These are phyloP conservation scores for Epicampocera succincta DNA, from an alignment of 2,888 invertebrate genomes.

Conservation along the genomic window DNA sequence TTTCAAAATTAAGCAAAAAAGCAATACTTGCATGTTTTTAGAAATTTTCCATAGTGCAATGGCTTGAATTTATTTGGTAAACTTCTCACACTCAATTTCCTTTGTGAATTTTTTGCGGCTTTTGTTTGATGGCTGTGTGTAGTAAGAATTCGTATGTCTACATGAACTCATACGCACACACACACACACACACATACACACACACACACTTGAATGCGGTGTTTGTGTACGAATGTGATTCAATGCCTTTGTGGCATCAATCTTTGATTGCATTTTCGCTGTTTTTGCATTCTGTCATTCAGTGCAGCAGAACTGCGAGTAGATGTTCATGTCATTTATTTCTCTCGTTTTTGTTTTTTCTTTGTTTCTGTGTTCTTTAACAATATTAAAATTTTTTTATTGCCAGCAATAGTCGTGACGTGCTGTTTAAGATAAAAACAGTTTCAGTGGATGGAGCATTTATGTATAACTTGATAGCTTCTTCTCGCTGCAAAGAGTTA, in stretches of 20 bases:
- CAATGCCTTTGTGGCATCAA: slow-evolving; percentile 58
- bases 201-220: background rate
- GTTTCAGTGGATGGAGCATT: slow-evolving; percentile 3
- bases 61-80: slow-evolving; percentile 27
- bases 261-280: slow-evolving; percentile 58
- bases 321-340: slow-evolving; percentile 8
- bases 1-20: background rate
- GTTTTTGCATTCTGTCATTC: slow-evolving; percentile 41
- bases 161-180: background rate
- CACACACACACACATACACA: background rate
- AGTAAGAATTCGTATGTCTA: background rate
- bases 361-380: background rate
- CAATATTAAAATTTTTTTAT: slow-evolving; percentile 44
- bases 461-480: slow-evolving; percentile 29
- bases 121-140: background rate
- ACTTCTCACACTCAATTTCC: slow-evolving; percentile 43
- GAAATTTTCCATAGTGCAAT: background rate
- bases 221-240: background rate
- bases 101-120: slow-evolving; percentile 20
- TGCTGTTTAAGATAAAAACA: slow-evolving; percentile 22
- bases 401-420: slow-evolving; percentile 32
- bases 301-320: slow-evolving; percentile 8
- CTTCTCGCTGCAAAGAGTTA: background rate
- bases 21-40: background rate
- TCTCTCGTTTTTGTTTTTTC: background rate